phyloP scores from a whole-genome alignment of 2,888 invertebrate species.

The Andrena trimmerana region DNA sequence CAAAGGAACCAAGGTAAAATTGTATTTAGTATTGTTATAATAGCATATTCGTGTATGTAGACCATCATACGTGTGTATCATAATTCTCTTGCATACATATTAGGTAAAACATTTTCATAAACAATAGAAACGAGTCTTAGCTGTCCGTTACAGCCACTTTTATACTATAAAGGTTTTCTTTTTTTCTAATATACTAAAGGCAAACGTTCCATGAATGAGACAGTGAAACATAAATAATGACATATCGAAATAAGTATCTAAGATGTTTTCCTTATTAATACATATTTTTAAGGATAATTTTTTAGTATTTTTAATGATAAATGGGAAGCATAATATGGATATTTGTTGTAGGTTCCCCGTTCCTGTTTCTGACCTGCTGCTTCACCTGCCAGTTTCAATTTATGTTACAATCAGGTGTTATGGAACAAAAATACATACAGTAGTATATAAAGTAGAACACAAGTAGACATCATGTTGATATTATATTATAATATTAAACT shows the following conservation, averaged over 20 bases:
- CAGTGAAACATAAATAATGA: constrained; percentile 69
- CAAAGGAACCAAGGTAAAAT: constrained; percentile 73
- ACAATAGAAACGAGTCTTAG: constrained; percentile 65
- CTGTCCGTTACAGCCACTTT: constrained; percentile 61
- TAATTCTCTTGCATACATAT: constrained; percentile 66
- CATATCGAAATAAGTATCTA: constrained; percentile 63
- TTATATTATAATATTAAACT: constrained; percentile 70
- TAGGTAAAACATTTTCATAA: constrained; percentile 66
- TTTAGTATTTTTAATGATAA: constrained; percentile 68
- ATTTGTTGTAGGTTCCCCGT: constrained; percentile 72
- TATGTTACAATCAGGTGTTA: constrained; percentile 73
- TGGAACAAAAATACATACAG: constrained; percentile 74
- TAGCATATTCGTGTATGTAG: constrained; percentile 65
- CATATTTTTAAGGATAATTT: constrained; percentile 67
- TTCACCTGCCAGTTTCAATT: constrained; percentile 79
- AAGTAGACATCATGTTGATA: constrained; percentile 71
- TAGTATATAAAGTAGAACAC: constrained; percentile 72
- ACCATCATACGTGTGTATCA: constrained; percentile 60
- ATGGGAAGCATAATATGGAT: constrained; percentile 69
- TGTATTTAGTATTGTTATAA: constrained; percentile 74
- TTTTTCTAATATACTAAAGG: constrained; percentile 56
- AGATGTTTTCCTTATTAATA: constrained; percentile 63
- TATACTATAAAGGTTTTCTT: constrained; percentile 55
- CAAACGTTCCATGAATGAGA: constrained; percentile 65
- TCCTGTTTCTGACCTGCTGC: constrained; percentile 75